Evolutionary conservation across 2,113 vertebrate species (phyloP).

Genomic region (Laterallus jamaicensis): DNA sequence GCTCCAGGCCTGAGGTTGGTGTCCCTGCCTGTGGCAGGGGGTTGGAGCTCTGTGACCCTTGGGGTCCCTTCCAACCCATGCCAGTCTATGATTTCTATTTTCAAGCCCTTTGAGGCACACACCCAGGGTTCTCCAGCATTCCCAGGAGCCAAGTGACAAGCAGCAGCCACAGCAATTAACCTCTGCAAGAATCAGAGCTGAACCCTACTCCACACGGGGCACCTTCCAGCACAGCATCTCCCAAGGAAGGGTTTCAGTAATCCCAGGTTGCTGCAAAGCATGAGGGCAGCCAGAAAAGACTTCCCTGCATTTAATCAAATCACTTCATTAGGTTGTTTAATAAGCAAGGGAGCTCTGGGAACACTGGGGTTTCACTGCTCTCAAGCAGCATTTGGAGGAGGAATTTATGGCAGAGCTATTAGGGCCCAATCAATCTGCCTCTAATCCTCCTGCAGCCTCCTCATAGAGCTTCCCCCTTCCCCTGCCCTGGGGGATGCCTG

Average conservation of each 20-base stretch:
- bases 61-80: no score
- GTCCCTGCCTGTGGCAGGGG: no score
- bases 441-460: background rate
- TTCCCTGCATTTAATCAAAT: constrained; percentile 32
- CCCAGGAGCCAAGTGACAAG: background rate
- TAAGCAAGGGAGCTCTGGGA: constrained; percentile 44
- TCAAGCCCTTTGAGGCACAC: accelerated
- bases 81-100: background rate
- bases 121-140: accelerated
- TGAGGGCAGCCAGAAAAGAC: background rate
- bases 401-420: background rate
- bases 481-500: accelerated
- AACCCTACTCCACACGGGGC: background rate
- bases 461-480: background rate
- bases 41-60: no score
- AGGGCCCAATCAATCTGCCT: background rate
- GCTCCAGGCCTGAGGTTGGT: no score
- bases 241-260: background rate
- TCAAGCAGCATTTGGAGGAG: background rate
- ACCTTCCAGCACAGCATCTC: background rate
- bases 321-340: constrained; percentile 51
- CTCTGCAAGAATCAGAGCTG: background rate
- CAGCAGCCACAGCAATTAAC: accelerated
- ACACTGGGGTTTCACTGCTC: background rate
- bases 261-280: background rate